Base-by-base conservation (phyloP, 2,797 vertebrate species). In the Lagodon rhomboides region DNA sequence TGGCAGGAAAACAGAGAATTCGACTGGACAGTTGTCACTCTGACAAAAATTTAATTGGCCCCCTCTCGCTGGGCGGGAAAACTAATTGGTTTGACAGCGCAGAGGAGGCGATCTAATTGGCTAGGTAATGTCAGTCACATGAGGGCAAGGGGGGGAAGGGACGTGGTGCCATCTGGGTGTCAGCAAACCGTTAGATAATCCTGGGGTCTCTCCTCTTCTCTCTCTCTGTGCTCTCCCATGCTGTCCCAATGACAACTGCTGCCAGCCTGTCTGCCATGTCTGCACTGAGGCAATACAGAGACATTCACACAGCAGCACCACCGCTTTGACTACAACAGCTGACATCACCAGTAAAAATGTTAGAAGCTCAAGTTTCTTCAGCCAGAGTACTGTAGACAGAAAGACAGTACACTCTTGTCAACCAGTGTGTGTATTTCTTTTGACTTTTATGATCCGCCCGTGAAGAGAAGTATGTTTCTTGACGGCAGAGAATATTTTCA, bases 151-250 rank as follows among this genome's bases (percentile, higher is more conserved):
- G 84, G 55, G 51, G 56, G 75, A 34, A 53, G 77, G 83, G 82
- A 64, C 64, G 20, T 15, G 46, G 83, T 83, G 89, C 96, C 97
- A 98, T 98, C 96, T 98, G 97, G 95, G 95, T 93, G 90, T 86
- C 91, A 85, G 84, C 91, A 93, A 94, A 94, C 89, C 68, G 94
- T 93, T 95, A 93, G 86, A 91, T 94, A 95, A 94, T 95, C 94
- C 91, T 56, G 38, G 86, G 92, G 81, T 86, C 92, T 71, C 75
- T 84, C 81, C 68, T 47, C 22, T 63, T 72, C 54, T 67, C 68
- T 61, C 73, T 62, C 55, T 77, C 85, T 58, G 34, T 60, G 75
- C 66, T 59, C 58, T 75, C 73, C 68, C 80, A 61, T 84, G 67
- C 72, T 75, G 84, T 80, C 64, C 71, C 18, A 15, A 38, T 65